phyloP scores from a whole-genome alignment of 2,113 vertebrate genomes.

The Empidonax alnorum region DNA sequence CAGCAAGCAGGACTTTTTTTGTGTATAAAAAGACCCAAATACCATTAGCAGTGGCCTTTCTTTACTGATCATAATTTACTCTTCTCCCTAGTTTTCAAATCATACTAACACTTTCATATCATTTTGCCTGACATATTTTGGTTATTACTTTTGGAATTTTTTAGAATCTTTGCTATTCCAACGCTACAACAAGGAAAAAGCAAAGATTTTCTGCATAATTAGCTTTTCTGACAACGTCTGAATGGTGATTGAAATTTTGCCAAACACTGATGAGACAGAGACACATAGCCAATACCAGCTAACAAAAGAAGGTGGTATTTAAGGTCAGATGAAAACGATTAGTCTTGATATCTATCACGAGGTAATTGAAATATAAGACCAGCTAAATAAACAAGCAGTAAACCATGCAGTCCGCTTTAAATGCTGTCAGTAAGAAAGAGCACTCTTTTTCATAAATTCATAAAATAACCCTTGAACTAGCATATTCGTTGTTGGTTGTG shows the following conservation, averaged over 20 bases:
- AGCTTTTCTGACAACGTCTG: background rate
- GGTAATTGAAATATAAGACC: background rate
- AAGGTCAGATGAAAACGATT: background rate
- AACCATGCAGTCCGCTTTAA: background rate
- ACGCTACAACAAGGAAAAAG: background rate
- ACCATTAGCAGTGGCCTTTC: slow-evolving; percentile 46
- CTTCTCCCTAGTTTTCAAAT: slow-evolving; percentile 41
- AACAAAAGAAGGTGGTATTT: background rate
- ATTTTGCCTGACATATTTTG: background rate
- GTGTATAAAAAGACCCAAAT: slow-evolving; percentile 55
- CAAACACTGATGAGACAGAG: background rate
- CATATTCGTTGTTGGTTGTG: background rate
- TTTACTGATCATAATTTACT: slow-evolving; percentile 46
- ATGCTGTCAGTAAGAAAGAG: background rate
- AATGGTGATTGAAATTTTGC: slow-evolving; percentile 13
- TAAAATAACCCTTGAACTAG: background rate
- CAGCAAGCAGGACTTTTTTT: slow-evolving; percentile 44
- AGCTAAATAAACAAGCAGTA: background rate
- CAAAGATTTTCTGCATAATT: slow-evolving; percentile 26
- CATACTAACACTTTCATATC: background rate
- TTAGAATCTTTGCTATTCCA: background rate
- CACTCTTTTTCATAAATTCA: background rate
- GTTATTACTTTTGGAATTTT: background rate
- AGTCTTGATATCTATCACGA: background rate
- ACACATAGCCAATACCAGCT: background rate